Evolutionary conservation across 2,888 invertebrate genomes (phyloP), one percentile per base, ranked within the genome.

Genomic region (Sabatieria punctata): DNA sequence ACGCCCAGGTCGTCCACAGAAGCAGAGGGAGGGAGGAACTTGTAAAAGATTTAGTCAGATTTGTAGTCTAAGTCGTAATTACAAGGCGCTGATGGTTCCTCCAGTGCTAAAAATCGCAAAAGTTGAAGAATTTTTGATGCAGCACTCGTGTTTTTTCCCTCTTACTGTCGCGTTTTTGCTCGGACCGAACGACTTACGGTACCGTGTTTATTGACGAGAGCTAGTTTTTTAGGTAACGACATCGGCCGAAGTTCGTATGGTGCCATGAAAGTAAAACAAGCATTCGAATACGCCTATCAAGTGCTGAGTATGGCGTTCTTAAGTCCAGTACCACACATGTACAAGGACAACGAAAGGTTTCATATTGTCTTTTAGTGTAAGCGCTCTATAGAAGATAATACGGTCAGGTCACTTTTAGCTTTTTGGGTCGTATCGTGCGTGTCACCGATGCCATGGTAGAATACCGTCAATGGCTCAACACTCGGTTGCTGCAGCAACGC

Each of bases 211-310:
- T n/a, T n/a, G n/a, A n/a, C n/a, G n/a, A n/a, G n/a, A n/a, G n/a
- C n/a, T 46, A n/a, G 6, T 44, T 46, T 57, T 58, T 41, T 60
- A 68, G 88, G 82, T 54, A 97, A 97, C 69, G 95, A 95, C 69
- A 93, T 97, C 66, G 95, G 95, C 8, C 78, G 91, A 57, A 89
- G 89, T 67, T 91, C 91, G 61, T 93, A 91, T 69, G 88, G 88
- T 49, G 85, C 85, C 53, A 72, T 91, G 58, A 80, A 82, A 65
- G 82, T 83, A 19, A 82, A 83, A 67, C 80, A 84, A 71, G 88
- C 93, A 51, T 97, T 95, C 73, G 89, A 89, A 71, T 86, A 85
- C 74, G 95, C 95, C 50, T 93, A 84, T 71, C 77, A 80, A 52
- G 78, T 79, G 58, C 74, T 88, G 58, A 46, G 41, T 47, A 49